These are phyloP conservation scores for Habroteleia sp. DNA, from an alignment of 2,888 invertebrate species.

Conservation along the genomic window DNA sequence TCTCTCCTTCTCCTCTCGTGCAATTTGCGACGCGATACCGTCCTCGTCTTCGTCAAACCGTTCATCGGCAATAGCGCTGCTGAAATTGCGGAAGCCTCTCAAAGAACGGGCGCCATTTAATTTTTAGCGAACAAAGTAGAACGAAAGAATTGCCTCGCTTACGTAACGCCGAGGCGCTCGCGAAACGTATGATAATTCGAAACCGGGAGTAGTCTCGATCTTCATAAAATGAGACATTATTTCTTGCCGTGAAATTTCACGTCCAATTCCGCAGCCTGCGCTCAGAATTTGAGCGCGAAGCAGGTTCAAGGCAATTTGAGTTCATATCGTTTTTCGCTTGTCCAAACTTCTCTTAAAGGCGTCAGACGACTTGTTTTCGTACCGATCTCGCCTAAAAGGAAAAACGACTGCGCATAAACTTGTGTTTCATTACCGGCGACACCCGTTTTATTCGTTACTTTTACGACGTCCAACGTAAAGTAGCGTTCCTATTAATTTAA, in stretches of 20 bases:
- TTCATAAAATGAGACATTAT: slow-evolving; percentile 74
- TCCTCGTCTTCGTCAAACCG: slow-evolving; percentile 40
- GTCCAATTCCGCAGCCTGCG: slow-evolving; percentile 32
- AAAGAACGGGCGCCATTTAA: no score
- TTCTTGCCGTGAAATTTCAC: slow-evolving; percentile 70
- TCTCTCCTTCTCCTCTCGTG: slow-evolving; percentile 66
- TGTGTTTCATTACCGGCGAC: slow-evolving; percentile 42
- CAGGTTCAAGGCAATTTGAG: slow-evolving; percentile 67
- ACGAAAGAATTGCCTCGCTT: no score
- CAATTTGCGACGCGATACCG: slow-evolving; percentile 29
- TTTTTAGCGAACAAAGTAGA: no score
- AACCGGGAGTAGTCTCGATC: no score
- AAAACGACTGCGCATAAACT: slow-evolving; percentile 38
- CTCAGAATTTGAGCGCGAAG: slow-evolving; percentile 66
- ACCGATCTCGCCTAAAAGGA: slow-evolving; percentile 36
- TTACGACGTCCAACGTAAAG: slow-evolving; percentile 15
- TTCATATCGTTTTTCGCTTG: slow-evolving; percentile 50
- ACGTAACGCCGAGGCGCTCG: no score
- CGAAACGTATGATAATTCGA: no score
- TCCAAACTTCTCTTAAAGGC: slow-evolving; percentile 49
- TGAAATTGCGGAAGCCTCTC: no score
- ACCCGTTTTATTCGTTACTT: slow-evolving; percentile 37
- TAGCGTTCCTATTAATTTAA: slow-evolving; percentile 18
- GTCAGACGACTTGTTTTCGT: slow-evolving; percentile 51
- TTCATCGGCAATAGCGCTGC: no score